Conservation (phyloP, 2,113 vertebrate species). For the Plectropomus leopardus region DNA sequence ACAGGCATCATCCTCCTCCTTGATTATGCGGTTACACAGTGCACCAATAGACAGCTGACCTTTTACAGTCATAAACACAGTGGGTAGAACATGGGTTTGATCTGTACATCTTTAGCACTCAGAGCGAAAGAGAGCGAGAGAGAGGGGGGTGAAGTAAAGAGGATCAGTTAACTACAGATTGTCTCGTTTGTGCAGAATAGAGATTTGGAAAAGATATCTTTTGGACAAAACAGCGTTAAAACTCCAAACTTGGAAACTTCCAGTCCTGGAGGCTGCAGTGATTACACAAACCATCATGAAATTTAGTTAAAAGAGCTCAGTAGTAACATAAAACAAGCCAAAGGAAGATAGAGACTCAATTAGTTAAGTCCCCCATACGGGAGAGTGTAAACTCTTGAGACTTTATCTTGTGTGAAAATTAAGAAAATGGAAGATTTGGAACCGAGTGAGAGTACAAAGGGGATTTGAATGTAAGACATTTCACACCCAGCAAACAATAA, state of each 20-base stretch:
- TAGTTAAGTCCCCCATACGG: conserved; percentile 57
- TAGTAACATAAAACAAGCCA: conserved; percentile 51
- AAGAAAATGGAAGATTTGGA: conserved; percentile 52
- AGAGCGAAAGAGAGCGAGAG: too few species aligned
- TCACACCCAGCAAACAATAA: conserved; percentile 57
- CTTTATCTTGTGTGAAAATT: conserved; percentile 26
- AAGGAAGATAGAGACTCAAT: conserved; percentile 62
- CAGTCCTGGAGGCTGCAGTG: not conserved
- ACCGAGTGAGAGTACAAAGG: conserved; percentile 18
- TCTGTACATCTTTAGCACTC: conserved; percentile 35
- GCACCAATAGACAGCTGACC: conserved; percentile 65
- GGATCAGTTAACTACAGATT: conserved; percentile 3
- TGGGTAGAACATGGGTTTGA: conserved; percentile 31
- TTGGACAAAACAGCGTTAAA: conserved; percentile 25
- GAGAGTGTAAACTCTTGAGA: conserved; percentile 59
- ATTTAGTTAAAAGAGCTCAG: conserved; percentile 48
- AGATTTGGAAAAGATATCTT: conserved; percentile 40
- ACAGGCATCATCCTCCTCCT: conserved; percentile 30
- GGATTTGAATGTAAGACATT: conserved; percentile 60
- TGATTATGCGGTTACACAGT: conserved; percentile 60
- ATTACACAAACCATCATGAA: conserved; percentile 48
- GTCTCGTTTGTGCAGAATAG: conserved; percentile 43
- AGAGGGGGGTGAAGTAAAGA: conserved; percentile 2
- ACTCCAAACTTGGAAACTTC: conserved; percentile 34
- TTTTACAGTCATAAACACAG: conserved; percentile 55